These are phyloP conservation scores for Typhlichthys subterraneus DNA, from an alignment of 2,797 vertebrate species.

Conservation along the genomic window DNA sequence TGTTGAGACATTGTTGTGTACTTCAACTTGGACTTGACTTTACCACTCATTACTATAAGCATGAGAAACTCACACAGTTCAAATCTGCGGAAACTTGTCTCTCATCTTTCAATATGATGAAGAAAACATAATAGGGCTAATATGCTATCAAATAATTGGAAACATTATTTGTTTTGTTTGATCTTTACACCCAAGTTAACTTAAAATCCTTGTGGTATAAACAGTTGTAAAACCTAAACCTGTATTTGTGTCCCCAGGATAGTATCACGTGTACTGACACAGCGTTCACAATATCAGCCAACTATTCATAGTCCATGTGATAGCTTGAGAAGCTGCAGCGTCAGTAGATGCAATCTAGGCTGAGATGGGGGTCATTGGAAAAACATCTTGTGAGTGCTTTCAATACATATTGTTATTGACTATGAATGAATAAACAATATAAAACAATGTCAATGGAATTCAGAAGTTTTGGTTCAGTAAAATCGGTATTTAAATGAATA, in stretches of 20 bases:
- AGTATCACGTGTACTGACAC: conserved; percentile 26
- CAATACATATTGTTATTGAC: background rate
- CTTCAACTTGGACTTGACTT: no score
- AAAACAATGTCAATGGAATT: background rate
- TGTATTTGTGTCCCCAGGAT: conserved; percentile 16
- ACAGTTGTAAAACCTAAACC: conserved; percentile 6
- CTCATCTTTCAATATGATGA: no score
- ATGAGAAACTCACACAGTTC: no score
- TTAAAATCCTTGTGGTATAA: conserved; percentile 12
- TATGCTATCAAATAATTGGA: conserved; percentile 5
- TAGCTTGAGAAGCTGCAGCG: conserved; percentile 3
- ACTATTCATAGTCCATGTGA: conserved; percentile 12
- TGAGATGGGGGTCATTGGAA: background rate
- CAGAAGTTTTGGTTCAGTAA: background rate
- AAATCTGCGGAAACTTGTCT: no score
- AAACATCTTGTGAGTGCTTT: background rate
- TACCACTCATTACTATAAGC: no score
- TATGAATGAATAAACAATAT: background rate
- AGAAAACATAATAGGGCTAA: no score
- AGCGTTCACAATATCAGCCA: conserved; percentile 1
- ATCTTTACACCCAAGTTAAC: background rate
- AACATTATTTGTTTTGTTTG: conserved; percentile 15
- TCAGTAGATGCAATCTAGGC: background rate
- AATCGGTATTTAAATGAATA: background rate
- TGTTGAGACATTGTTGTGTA: no score